Evolutionary conservation across 2,797 vertebrate species (phyloP), one percentile per base, ranked within the genome.

Genomic region (Hoplostethus mediterraneus): DNA sequence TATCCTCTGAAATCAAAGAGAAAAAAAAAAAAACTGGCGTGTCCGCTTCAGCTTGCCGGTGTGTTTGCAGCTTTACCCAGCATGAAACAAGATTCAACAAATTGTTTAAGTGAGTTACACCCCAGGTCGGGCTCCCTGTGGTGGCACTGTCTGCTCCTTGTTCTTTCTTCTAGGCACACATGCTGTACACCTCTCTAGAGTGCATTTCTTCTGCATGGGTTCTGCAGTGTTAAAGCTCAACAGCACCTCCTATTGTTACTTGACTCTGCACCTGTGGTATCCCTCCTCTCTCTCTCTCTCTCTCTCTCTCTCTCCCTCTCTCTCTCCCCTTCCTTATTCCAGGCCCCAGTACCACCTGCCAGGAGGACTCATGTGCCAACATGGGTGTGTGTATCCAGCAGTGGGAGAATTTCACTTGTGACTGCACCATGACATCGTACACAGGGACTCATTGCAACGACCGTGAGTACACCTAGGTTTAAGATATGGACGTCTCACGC

Each of bases 341-440:
- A 99, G 98, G 98, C 65, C 97, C 97, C 0, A 98, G 97, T 69
- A 98, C 97, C 5, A 98, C 97, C 62, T 99, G 98, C 79, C 98
- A 99, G 89, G 98, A 99, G 86, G 97, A 99, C 89, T 99, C 98
- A 0, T 99, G 98, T 10, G 95, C 96, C 0, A 99, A 99, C 92
- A 97, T 98, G 87, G 98, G 98, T 0, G 96, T 99, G 79, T 99
- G 98, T 67, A 98, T 98, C 84, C 98, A 99, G 84, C 97, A 98
- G 17, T 99, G 97, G 97, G 98, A 99, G 92, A 98, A 97, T 67
- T 99, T 97, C 88, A 98, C 97, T 0, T 99, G 98, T 0, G 98
- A 99, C 87, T 99, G 98, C 83, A 95, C 97, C 12, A 98, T 99
- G 98, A 99, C 98, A 0, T 99, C 98, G 0, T 98, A 98, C 87